These are phyloP conservation scores for Acleris literana DNA, from an alignment of 2,888 invertebrate species.

Conservation along the genomic window DNA sequence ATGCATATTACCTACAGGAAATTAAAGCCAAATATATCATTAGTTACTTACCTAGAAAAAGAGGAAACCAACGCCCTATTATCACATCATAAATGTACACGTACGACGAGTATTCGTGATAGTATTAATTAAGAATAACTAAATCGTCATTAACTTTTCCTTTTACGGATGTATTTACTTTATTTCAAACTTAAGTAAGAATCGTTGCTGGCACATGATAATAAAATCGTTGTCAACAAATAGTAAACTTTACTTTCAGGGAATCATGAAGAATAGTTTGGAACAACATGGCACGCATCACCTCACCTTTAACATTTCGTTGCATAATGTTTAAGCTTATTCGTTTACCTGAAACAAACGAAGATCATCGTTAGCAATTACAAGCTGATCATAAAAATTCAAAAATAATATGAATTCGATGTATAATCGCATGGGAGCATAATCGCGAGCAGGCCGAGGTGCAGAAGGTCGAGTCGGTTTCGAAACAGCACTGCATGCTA, in stretches of 20 bases:
- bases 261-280: conserved; percentile 38
- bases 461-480: conserved; percentile 68
- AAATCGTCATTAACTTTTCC: too few relatives aligned
- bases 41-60: too few relatives aligned
- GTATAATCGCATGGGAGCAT: conserved; percentile 55
- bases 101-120: too few relatives aligned
- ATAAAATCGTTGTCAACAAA: too few relatives aligned
- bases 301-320: conserved; percentile 67
- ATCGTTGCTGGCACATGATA: too few relatives aligned
- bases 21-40: too few relatives aligned
- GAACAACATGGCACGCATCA: conserved; percentile 40
- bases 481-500: conserved; percentile 65
- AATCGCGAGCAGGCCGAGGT: conserved; percentile 49
- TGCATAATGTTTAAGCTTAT: conserved; percentile 44
- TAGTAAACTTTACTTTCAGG: not conserved
- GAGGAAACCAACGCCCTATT: too few relatives aligned
- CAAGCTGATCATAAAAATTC: conserved; percentile 31
- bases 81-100: too few relatives aligned
- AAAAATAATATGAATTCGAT: conserved; percentile 40
- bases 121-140: too few relatives aligned
- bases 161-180: too few relatives aligned
- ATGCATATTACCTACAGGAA: too few relatives aligned
- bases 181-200: too few relatives aligned
- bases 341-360: conserved; percentile 73
- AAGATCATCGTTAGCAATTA: conserved; percentile 31